Evolutionary conservation across 2,113 vertebrate species (phyloP).

Genomic region (Pedionomus torquatus): DNA sequence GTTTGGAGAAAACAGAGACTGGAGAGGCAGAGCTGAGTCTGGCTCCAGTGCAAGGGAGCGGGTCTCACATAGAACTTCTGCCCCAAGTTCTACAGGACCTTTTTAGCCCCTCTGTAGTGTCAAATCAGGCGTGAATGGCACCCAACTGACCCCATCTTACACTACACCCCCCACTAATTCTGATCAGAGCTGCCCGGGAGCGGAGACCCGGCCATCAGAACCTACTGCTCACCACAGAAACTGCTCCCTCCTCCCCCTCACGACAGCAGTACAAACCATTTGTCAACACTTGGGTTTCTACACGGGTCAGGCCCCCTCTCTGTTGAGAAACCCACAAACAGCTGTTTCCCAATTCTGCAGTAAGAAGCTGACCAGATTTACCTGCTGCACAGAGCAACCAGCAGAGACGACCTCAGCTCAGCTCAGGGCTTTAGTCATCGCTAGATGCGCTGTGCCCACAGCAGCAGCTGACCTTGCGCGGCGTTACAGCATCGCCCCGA

Average conservation of each 20-base stretch:
- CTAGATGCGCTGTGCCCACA: background rate
- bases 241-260: background rate
- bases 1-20: background rate
- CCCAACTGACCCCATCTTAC: background rate
- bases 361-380: background rate
- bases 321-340: background rate
- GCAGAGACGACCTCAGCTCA: background rate
- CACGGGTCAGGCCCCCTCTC: background rate
- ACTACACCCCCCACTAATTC: background rate
- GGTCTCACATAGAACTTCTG: background rate
- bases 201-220: no score
- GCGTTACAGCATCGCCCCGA: background rate
- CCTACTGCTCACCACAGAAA: background rate
- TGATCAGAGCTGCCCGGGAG: no score
- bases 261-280: background rate
- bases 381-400: background rate
- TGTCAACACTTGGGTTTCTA: background rate
- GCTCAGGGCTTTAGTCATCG: background rate
- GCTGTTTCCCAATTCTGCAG: background rate
- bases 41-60: background rate
- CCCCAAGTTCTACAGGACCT: background rate
- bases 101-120: background rate
- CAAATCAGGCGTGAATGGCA: background rate
- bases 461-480: background rate
- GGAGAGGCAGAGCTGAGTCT: background rate